Base-by-base conservation (phyloP, 2,113 vertebrate species). In the Cebidichthys violaceus region DNA sequence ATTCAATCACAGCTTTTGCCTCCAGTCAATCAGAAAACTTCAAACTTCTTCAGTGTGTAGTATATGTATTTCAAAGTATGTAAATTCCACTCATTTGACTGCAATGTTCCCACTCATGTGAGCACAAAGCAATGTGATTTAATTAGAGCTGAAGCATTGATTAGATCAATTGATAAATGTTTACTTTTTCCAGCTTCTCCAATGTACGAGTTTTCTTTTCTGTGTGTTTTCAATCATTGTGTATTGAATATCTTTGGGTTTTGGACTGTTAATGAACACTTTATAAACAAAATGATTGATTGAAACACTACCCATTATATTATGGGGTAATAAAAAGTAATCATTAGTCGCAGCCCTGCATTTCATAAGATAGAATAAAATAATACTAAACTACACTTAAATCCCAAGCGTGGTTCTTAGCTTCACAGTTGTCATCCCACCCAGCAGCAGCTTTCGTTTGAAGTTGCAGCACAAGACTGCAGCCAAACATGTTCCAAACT, bases 401-500 rank as follows among this genome's bases (percentile, higher is more conserved):
- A 77, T 59, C 33, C 54, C 20, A 45, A 59, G 59, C 65, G 18
- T 20, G 22, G 60, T 22, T 75, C 79, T 55, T 9, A 71, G 47
- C 39, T 27, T 54, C 22, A 37, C 24, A 52, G 41, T 70, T 75
- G 24, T 39, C 15, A 64, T 43, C 41, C 29, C 70, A n/a, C 55
- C 73, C 72, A 70, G 37, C 81, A 20, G 61, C 67, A 75, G 84
- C 41, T 87, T 88, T 43, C 64, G 83, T 68, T 68, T 87, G 61
- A 81, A 91, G 79, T 88, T 77, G 52, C 52, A 81, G 70, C 59
- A 11, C 60, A 45, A 67, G 35, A 41, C 83, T 54, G 52, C 18
- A 33, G 86, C 90, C 88, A 87, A 77, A 81, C 82, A 75, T 81
- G 81, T 74, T 81, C 72, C 69, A 82, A 69, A 88, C 82, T 78